Conservation (phyloP, 2,113 vertebrate genomes). For the Dendropsophus ebraccatus region DNA sequence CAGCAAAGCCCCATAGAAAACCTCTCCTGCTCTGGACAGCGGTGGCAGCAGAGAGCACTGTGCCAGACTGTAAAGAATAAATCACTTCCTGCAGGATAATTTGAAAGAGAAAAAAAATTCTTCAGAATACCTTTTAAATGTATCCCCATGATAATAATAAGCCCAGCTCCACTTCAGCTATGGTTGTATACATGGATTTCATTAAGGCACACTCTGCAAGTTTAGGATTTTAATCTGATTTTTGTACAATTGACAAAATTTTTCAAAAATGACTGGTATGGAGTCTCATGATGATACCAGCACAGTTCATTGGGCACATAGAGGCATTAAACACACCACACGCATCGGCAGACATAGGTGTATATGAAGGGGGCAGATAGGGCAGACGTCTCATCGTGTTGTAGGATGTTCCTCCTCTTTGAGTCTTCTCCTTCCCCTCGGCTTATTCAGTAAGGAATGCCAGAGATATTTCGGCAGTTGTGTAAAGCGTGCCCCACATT, state of each 20-base stretch:
- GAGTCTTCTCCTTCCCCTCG: not conserved
- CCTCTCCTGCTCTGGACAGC: too few relatives aligned
- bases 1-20: too few relatives aligned
- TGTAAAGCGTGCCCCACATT: conserved; percentile 72
- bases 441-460: conserved; percentile 74
- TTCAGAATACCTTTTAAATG: too few relatives aligned
- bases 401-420: not conserved
- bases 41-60: too few relatives aligned
- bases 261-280: not conserved
- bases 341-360: not conserved
- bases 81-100: too few relatives aligned
- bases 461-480: conserved; percentile 76
- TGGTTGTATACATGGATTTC: too few relatives aligned
- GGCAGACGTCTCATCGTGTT: not conserved
- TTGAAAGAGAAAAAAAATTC: too few relatives aligned
- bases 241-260: not conserved
- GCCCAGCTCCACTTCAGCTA: too few relatives aligned
- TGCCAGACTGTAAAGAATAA: too few relatives aligned
- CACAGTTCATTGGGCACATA: not conserved
- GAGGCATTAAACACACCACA: not conserved
- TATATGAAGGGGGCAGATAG: not conserved
- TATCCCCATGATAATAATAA: too few relatives aligned
- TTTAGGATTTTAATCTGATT: not conserved
- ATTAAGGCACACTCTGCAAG: not conserved
- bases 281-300: not conserved